These are phyloP conservation scores for Rhinolophus sinicus DNA, from an alignment of 2,113 vertebrate genomes.

Conservation along the genomic window DNA sequence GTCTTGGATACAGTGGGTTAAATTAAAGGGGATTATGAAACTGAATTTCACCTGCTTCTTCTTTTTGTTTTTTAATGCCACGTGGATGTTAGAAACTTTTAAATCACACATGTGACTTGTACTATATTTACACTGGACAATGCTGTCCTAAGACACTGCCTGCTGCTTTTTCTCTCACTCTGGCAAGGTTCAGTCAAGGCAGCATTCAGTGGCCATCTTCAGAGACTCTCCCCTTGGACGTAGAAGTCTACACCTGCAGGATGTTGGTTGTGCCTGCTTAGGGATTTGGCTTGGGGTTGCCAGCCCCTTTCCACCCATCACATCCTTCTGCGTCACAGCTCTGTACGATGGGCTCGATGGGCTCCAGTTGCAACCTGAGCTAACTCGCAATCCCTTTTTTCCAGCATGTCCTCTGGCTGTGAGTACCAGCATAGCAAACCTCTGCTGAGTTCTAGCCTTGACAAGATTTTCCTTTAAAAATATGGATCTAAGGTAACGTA, in stretches of 20 bases:
- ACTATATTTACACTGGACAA: neutral
- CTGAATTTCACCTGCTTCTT: neutral
- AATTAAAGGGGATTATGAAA: neutral
- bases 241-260: rapidly evolving
- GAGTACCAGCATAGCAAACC: neutral
- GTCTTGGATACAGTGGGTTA: neutral
- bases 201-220: neutral
- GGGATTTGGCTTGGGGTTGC: neutral
- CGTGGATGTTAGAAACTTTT: neutral
- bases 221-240: neutral
- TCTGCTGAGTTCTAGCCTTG: neutral
- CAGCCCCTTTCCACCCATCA: neutral
- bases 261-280: too few species aligned
- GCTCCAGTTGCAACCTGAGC: neutral
- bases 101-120: neutral
- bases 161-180: neutral
- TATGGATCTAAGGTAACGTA: neutral
- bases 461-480: neutral
- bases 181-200: neutral
- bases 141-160: neutral
- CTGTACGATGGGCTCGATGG: neutral
- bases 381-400: neutral
- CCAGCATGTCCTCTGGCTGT: neutral
- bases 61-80: neutral
- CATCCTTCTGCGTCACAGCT: neutral